Percentiles rank a stretch among this genome's conserved stretches.
These are phyloP conservation scores for Gymnoscelis rufifasciata DNA, from an alignment of 2,888 invertebrate species.

Conservation along the genomic window DNA sequence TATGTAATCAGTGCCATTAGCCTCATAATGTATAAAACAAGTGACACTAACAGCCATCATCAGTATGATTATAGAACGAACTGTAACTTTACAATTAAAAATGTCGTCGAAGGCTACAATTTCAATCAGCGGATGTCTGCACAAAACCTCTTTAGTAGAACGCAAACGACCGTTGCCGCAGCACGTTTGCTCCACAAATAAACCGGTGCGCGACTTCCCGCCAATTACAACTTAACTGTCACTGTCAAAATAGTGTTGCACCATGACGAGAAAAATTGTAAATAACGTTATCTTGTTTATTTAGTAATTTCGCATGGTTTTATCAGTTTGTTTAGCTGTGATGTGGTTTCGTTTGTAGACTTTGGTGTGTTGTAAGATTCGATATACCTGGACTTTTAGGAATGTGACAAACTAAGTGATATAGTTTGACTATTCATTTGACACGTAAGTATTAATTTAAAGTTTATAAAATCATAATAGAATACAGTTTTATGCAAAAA, in stretches of 20 bases:
- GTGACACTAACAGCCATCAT: no score
- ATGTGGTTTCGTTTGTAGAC: slow-evolving; percentile 59
- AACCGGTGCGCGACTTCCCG: not conserved
- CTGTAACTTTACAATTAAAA: not conserved
- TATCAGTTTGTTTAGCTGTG: slow-evolving; percentile 61
- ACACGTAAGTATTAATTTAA: no score
- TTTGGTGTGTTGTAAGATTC: slow-evolving; percentile 58
- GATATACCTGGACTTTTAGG: slow-evolving; percentile 38
- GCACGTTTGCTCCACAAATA: slow-evolving; percentile 35
- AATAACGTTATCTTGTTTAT: slow-evolving; percentile 19
- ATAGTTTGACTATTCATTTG: no score
- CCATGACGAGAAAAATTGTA: not conserved
- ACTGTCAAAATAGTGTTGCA: slow-evolving; percentile 12
- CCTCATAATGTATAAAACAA: no score
- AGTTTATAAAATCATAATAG: no score
- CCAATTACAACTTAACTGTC: slow-evolving; percentile 11
- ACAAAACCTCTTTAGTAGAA: slow-evolving; percentile 35
- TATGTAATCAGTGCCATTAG: no score
- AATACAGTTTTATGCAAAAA: no score
- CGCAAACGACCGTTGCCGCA: slow-evolving; percentile 43
- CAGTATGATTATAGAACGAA: not conserved
- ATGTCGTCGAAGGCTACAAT: slow-evolving; percentile 20
- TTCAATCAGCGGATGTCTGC: slow-evolving; percentile 21
- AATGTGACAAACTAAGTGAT: slow-evolving; percentile 15
- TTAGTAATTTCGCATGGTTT: slow-evolving; percentile 34